Percentiles rank a stretch among this genome's conserved stretches.
Conservation (phyloP, 2,113 vertebrate species). For the Sprattus sprattus region DNA sequence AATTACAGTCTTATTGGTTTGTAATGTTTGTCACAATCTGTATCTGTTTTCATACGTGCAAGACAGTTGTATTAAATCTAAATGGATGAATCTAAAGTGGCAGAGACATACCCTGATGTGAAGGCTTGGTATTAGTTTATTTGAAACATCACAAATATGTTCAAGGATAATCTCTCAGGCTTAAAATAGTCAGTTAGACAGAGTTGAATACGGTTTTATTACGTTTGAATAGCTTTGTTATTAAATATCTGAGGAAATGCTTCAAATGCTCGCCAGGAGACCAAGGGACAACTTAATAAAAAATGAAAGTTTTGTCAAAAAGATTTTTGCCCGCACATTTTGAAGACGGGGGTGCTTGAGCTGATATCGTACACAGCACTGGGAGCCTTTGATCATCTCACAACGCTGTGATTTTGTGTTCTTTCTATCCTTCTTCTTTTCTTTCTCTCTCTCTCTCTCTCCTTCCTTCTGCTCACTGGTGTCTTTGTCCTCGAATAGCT, state of each 20-base stretch:
- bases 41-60: background rate
- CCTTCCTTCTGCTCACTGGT: background rate
- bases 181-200: background rate
- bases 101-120: background rate
- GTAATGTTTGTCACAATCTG: background rate
- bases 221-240: background rate
- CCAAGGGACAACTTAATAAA: background rate
- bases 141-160: background rate
- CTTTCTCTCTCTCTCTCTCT: constrained; percentile 24
- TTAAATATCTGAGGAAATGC: background rate
- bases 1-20: background rate
- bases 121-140: background rate
- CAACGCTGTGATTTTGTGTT: constrained; percentile 44
- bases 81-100: background rate
- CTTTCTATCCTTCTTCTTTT: constrained; percentile 54
- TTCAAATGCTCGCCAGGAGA: background rate
- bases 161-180: background rate
- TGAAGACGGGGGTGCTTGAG: background rate
- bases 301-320: constrained; percentile 7
- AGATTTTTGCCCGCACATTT: background rate
- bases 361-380: background rate
- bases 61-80: background rate
- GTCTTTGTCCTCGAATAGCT: constrained; percentile 9
- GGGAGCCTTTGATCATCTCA: background rate
- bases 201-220: background rate